Base-by-base conservation (phyloP, 2,797 vertebrate genomes). In the Spondyliosoma cantharus region DNA sequence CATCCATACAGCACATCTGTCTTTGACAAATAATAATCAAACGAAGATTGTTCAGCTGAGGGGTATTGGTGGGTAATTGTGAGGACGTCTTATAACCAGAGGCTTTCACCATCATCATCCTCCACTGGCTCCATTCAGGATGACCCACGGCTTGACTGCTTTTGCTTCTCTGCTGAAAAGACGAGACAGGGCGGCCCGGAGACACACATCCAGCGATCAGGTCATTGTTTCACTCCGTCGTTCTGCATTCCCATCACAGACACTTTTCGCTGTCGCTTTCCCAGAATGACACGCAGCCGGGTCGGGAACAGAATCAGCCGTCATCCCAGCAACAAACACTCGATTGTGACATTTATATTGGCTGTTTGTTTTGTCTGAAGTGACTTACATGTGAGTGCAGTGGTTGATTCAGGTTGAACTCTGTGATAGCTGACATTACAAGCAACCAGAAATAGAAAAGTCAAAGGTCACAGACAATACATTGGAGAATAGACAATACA, bases 211-310 rank as follows among this genome's bases (percentile, higher is more conserved):
- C 61, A 0, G 53, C 17, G 46, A 76, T 76, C 80, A 50, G 87
- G 79, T 89, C 86, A 56, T 71, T 19, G 79, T 85, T 72, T 82
- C 81, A 15, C 62, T 78, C 56, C 7, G 59, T 84, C 79, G 14
- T 46, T 3, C 49, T 5, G 45, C 0, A 3, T 81, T 63, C 46
- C 19, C 71, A 20, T 90, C 82, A 76, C 42, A 24, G 19, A 78
- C 66, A 59, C 56, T 29, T 64, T 66, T 65, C 5, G 5, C 53
- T 19, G 67, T 8, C 16, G 32, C 57, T 64, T 37, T 37, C 45
- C 76, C 69, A 53, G 45, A 68, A 57, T 16, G 74, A 57, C 74
- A 48, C 42, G 1, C 48, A 53, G 76, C 59, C 54, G 12, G 71
- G 50, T 78, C 73, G 24, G n/a, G 71, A 49, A 59, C 80, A 73